Base-by-base conservation (phyloP, 2,797 vertebrate species). In the Takifugu rubripes region DNA sequence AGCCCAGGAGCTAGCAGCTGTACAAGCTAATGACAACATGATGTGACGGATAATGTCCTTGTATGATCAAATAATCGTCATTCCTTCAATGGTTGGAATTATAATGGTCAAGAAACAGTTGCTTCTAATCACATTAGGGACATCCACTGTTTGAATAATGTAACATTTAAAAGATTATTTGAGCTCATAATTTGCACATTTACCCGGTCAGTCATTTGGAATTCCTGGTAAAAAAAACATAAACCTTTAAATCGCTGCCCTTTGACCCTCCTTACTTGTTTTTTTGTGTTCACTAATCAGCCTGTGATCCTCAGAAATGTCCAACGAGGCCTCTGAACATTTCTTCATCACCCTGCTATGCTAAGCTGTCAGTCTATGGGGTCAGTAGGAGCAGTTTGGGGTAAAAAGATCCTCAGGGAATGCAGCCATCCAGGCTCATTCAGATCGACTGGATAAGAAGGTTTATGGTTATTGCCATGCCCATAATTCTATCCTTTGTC, bases 201-300 rank as follows among this genome's bases (percentile, higher is more conserved):
- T 44, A 31, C 3, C 12, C 12, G 14, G 36, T 15, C 12, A 11
- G 33, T 40, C 36, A 40, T 40, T 40, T 40, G 36, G 10, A 40
- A 40, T 40, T 40, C 36, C 36, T 40, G 36, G 36, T 8, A 40
- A 40, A 14, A 40, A 33, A 40, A 29, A 29, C 36, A 12, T 31
- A 55, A 49, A 36, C 16, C 31, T 70, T 66, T 71, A 25, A 69
- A 78, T 72, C 56, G 40, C 53, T 55, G 68, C 66, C 75, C 77
- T 72, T 56, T 70, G 82, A 84, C 74, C 71, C 51, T 40, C 53
- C 65, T 66, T 84, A 66, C 80, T 84, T 78, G 33, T 45, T 72
- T 86, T 77, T 83, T 88, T 86, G 75, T 78, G 70, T 79, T 86
- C 78, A 78, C 70, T 70, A 78, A 81, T 84, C 79, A 85, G 64